These are phyloP conservation scores for Microtus montanus DNA, from an alignment of 2,113 vertebrate species.

Conservation along the genomic window DNA sequence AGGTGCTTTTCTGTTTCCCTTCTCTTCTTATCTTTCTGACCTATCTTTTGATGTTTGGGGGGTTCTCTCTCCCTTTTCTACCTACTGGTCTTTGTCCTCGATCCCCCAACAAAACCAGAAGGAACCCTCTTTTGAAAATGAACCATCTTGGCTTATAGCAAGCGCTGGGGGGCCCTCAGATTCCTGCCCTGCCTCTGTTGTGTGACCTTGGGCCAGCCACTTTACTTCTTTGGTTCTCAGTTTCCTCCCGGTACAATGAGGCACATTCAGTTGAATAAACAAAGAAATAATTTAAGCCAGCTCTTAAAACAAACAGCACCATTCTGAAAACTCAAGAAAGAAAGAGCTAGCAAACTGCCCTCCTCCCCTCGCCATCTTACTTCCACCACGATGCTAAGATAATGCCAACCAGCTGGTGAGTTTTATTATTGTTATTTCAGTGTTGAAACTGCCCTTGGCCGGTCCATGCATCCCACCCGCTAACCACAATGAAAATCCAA, in stretches of 20 bases:
- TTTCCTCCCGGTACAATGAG: not conserved
- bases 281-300: constrained; percentile 53
- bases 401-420: constrained; percentile 57
- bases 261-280: constrained; percentile 30
- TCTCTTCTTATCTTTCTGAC: not conserved
- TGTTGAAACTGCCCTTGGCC: constrained; percentile 49
- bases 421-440: constrained; percentile 39
- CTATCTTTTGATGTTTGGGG: not conserved
- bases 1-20: not conserved
- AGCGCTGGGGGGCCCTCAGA: not conserved
- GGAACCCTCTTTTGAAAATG: constrained; percentile 5
- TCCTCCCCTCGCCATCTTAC: not conserved
- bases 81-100: not conserved
- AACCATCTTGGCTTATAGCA: not conserved
- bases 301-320: constrained; percentile 51
- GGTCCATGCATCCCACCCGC: not conserved
- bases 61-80: not conserved
- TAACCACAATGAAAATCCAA: constrained; percentile 62
- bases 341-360: not conserved
- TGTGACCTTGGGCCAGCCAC: constrained; percentile 56
- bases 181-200: constrained; percentile 27
- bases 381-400: constrained; percentile 5
- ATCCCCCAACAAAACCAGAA: not conserved
- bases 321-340: constrained; percentile 48
- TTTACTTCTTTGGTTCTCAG: constrained; percentile 39